Conservation (phyloP, 2,113 vertebrate species). For the Cranoglanis bouderius region DNA sequence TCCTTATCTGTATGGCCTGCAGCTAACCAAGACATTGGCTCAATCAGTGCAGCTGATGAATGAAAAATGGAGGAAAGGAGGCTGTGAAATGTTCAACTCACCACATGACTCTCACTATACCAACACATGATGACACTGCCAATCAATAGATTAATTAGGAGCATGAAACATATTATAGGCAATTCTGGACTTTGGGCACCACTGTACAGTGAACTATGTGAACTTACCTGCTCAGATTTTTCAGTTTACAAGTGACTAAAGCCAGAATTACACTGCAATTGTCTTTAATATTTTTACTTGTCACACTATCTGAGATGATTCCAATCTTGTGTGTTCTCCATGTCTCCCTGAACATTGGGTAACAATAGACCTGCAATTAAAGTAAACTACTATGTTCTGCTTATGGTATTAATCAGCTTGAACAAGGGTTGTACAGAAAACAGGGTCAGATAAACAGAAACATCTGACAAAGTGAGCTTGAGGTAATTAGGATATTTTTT, state of each 20-base stretch:
- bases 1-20: conserved; percentile 91
- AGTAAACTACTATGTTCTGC: too few species aligned
- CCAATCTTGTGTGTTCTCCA: background rate
- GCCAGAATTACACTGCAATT: background rate
- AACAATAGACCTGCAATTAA: too few species aligned
- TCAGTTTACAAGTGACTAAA: conserved; percentile 14
- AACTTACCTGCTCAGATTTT: conserved; percentile 36
- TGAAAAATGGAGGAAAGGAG: conserved; percentile 82
- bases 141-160: conserved; percentile 93
- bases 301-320: background rate
- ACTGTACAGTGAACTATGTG: conserved; percentile 46
- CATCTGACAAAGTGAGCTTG: too few species aligned
- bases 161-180: conserved; percentile 68
- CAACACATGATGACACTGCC: conserved; percentile 93
- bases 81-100: conserved; percentile 83
- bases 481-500: too few species aligned
- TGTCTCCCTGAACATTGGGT: too few species aligned
- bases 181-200: conserved; percentile 16
- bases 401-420: too few species aligned
- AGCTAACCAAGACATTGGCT: conserved; percentile 89
- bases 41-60: conserved; percentile 92
- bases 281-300: background rate
- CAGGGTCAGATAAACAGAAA: too few species aligned
- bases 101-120: conserved; percentile 83
- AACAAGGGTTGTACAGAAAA: too few species aligned